Percentiles rank a stretch among this genome's conserved stretches.
Conservation (phyloP, 2,113 vertebrate species). For the Lophotis ruficrista region DNA sequence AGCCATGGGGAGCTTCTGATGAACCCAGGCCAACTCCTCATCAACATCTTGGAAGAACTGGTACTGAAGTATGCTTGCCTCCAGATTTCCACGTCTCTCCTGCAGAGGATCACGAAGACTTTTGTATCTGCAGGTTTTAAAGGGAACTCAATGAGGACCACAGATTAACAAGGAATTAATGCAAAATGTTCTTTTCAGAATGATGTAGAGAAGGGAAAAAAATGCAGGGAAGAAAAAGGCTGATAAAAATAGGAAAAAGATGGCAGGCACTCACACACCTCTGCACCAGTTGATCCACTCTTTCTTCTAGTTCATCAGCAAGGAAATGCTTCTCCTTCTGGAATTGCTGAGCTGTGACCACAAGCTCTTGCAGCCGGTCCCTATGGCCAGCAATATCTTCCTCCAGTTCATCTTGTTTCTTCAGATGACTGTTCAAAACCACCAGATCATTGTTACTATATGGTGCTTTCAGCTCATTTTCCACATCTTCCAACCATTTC, state of each 20-base stretch:
- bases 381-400: constrained; percentile 76
- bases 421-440: constrained; percentile 78
- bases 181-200: not conserved
- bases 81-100: constrained; percentile 75
- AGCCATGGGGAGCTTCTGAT: constrained; percentile 76
- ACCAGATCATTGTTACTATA: constrained; percentile 72
- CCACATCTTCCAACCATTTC: constrained; percentile 79
- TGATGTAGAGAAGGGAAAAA: not conserved
- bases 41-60: constrained; percentile 85
- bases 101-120: constrained; percentile 76
- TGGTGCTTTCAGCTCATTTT: constrained; percentile 74
- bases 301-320: constrained; percentile 79
- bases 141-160: not conserved
- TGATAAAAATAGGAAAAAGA: not conserved
- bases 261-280: constrained; percentile 69
- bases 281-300: constrained; percentile 75
- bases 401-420: constrained; percentile 82
- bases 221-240: not conserved
- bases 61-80: constrained; percentile 80
- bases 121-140: constrained; percentile 78
- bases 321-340: constrained; percentile 80
- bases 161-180: not conserved
- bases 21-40: constrained; percentile 85
- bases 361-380: constrained; percentile 75
- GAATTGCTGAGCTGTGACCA: constrained; percentile 75